These are phyloP conservation scores for Lumbricus terrestris DNA, from an alignment of 2,888 invertebrate species.

Conservation along the genomic window DNA sequence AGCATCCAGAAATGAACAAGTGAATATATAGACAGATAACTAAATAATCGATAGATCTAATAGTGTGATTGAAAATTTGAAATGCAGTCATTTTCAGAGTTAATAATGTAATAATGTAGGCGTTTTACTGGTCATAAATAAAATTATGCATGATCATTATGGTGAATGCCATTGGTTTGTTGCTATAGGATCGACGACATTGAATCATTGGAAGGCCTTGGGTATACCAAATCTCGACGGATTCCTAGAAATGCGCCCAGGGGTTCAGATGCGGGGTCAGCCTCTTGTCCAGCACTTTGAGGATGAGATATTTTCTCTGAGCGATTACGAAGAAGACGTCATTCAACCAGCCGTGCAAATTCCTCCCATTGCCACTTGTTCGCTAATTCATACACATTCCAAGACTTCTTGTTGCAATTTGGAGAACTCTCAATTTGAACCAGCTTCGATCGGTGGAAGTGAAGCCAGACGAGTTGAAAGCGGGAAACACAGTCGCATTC, in stretches of 20 bases:
- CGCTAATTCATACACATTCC: not conserved
- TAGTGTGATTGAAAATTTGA: too few species aligned
- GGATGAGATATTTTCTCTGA: slow-evolving; percentile 5
- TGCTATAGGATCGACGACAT: not conserved
- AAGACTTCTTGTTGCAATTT: not conserved
- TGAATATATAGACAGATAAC: too few species aligned
- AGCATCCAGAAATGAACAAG: too few species aligned
- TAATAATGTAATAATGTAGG: too few species aligned
- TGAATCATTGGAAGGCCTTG: slow-evolving; percentile 6
- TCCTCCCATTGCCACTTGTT: not conserved
- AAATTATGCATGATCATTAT: too few species aligned
- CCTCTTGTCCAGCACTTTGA: not conserved
- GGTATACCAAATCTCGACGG: not conserved
- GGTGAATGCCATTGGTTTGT: not conserved
- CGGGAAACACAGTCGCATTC: not conserved
- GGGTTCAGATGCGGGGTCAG: not conserved
- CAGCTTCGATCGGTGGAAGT: not conserved
- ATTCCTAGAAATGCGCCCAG: not conserved
- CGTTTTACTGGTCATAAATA: too few species aligned
- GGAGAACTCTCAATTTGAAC: not conserved
- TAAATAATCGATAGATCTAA: too few species aligned
- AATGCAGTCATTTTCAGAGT: too few species aligned
- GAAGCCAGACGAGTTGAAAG: not conserved
- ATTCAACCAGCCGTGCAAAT: not conserved
- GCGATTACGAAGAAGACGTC: not conserved